Conservation (phyloP, 2,797 vertebrate species). For the Pteropus rufus region DNA sequence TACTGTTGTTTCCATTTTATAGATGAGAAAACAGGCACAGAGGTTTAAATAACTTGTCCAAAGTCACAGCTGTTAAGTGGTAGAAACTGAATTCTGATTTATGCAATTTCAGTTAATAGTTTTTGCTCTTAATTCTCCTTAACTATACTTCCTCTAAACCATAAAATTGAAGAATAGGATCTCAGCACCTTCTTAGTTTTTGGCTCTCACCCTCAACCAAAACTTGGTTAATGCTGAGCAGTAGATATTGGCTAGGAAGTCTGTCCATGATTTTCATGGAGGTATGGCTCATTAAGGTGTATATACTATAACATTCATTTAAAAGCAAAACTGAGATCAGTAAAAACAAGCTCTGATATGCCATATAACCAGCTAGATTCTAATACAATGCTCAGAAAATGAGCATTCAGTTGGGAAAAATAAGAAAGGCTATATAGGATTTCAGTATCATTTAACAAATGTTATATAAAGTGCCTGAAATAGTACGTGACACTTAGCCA, state of each 20-base stretch:
- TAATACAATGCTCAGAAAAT: not conserved
- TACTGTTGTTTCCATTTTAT: not conserved
- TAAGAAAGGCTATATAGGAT: not conserved
- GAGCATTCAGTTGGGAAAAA: not conserved
- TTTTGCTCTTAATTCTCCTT: not conserved
- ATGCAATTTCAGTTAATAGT: not conserved
- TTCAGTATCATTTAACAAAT: not conserved
- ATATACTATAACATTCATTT: not conserved
- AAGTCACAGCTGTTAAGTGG: not conserved
- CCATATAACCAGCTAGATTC: not conserved
- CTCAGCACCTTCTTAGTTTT: not conserved
- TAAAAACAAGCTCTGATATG: not conserved
- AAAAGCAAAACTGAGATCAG: not conserved
- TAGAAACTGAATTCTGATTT: not conserved
- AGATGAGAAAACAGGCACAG: not conserved
- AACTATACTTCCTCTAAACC: not conserved
- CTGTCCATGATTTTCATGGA: not conserved
- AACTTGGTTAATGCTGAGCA: not conserved
- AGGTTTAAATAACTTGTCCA: not conserved
- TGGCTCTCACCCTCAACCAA: not conserved
- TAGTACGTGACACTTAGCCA: not conserved
- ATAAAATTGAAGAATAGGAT: not conserved
- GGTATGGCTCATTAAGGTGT: not conserved
- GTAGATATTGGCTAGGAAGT: not conserved
- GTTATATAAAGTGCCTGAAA: not conserved